Base-by-base conservation (phyloP, 2,888 invertebrate species). In the Tetranychus piercei region DNA sequence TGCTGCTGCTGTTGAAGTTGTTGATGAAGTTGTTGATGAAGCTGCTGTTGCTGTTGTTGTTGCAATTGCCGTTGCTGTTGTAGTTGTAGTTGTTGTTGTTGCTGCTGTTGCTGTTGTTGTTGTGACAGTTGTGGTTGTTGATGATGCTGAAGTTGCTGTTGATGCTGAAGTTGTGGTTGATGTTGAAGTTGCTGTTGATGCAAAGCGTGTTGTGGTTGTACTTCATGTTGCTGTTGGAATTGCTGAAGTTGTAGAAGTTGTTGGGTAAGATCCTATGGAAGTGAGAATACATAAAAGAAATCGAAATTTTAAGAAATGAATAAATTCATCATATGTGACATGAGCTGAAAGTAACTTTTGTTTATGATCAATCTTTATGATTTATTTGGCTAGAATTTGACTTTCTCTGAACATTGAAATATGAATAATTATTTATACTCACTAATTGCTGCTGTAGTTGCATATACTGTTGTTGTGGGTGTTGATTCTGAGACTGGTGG, bases 1-100 rank as follows among this genome's bases (percentile, higher is more conserved):
- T 76, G 66, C 74, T 77, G 65, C 67, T 74, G n/a, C 73, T 74
- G 76, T 66, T 23, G 22, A 15, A 15, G 69, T 69, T 69, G 69
- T 75, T 79, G 44, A 74, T 71, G 66, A 64, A 75, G 66, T 71
- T 76, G 44, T 22, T 77, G 75, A 11, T 72, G 72, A 7, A 75
- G 74, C 20, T 73, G 75, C 44, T 73, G 75, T 43, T 70, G 44
- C 44, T 71, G 45, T 20, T 70, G 74, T 18, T 64, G 77, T 34
- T 34, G 34, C 4, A 5, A 5, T 4, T 92, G 92, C 79, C 91
- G 90, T 81, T 67, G 82, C 81, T 74, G 74, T 55, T 76, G 76
- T 1, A 55, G 6, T 55, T 55, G 55, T 0, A 2, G 55, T 15
- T 15, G 15, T 55, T 55, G 55, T 22, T 69, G 74, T 55, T 70